Percentiles rank a stretch among this genome's conserved stretches.
Conservation (phyloP, 2,888 invertebrate genomes). For the Alviniconcha strummeri region DNA sequence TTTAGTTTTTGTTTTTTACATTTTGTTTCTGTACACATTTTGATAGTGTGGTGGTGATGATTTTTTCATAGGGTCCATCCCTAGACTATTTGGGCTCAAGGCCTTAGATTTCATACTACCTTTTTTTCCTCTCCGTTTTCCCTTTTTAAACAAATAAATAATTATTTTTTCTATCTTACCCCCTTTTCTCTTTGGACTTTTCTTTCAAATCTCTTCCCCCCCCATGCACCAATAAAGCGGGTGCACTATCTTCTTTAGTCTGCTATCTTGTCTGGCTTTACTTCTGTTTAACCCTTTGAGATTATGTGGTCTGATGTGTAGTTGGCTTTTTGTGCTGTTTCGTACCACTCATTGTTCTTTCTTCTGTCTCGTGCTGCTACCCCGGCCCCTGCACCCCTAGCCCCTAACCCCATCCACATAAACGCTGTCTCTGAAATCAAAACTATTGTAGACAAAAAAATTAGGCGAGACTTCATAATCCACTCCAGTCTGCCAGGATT, state of each 20-base stretch:
- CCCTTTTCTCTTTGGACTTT: background rate
- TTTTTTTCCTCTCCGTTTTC: background rate
- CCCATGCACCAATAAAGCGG: background rate
- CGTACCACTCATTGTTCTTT: background rate
- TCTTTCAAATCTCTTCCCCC: background rate
- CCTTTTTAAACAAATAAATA: no score
- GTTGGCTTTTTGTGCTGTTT: conserved; percentile 8
- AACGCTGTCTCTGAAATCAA: conserved; percentile 24
- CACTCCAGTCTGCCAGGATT: no score
- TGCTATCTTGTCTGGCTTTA: background rate
- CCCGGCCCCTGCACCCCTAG: conserved; percentile 13
- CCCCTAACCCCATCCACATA: conserved; percentile 2
- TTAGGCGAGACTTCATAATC: no score
- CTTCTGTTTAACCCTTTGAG: background rate
- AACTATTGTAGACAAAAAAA: background rate
- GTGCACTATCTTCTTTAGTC: background rate
- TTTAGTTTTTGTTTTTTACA: background rate
- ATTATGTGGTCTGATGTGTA: conserved; percentile 8
- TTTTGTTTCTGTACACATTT: background rate
- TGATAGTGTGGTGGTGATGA: conserved; percentile 1
- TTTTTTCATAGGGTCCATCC: background rate
- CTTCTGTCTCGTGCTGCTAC: background rate
- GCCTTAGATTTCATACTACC: background rate
- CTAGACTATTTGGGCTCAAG: background rate
- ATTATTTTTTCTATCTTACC: no score